A percentile compares a stretch with the other conserved stretches of the same genome.
These are phyloP conservation scores for Nematolebias whitei DNA, from an alignment of 2,113 vertebrate species.

Conservation along the genomic window DNA sequence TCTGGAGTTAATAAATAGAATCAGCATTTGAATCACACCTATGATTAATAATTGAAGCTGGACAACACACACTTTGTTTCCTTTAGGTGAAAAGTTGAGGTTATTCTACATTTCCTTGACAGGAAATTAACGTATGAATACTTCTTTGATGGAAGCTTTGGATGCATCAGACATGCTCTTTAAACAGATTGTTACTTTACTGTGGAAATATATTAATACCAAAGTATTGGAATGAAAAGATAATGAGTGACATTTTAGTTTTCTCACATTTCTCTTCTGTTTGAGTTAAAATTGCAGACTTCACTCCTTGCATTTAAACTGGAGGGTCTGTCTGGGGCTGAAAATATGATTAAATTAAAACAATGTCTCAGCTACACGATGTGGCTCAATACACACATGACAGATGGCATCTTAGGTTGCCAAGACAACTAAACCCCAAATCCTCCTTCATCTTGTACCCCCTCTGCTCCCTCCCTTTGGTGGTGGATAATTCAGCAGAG, in stretches of 20 bases:
- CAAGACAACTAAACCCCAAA: slow-evolving; percentile 78
- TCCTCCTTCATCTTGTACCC: slow-evolving; percentile 41
- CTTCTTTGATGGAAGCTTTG: background rate
- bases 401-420: slow-evolving; percentile 80
- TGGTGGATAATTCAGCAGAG: slow-evolving; percentile 53
- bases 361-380: slow-evolving; percentile 66
- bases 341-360: slow-evolving; percentile 72
- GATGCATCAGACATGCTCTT: background rate
- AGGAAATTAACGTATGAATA: background rate
- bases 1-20: slow-evolving; percentile 50
- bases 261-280: background rate
- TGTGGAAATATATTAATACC: background rate
- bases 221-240: background rate
- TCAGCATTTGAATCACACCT: slow-evolving; percentile 38
- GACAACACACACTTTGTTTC: slow-evolving; percentile 13
- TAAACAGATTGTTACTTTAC: background rate
- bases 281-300: background rate
- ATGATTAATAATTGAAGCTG: slow-evolving; percentile 32
- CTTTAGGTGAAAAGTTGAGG: background rate
- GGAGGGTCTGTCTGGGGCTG: slow-evolving; percentile 20
- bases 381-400: slow-evolving; percentile 74
- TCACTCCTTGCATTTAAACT: slow-evolving; percentile 20
- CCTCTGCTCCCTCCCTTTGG: slow-evolving; percentile 12
- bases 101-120: slow-evolving; percentile 1
- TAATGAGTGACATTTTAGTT: background rate